A percentile compares a stretch with the other conserved stretches of the same genome.
Conservation (phyloP, 2,113 vertebrate species). For the Varanus salvator region DNA sequence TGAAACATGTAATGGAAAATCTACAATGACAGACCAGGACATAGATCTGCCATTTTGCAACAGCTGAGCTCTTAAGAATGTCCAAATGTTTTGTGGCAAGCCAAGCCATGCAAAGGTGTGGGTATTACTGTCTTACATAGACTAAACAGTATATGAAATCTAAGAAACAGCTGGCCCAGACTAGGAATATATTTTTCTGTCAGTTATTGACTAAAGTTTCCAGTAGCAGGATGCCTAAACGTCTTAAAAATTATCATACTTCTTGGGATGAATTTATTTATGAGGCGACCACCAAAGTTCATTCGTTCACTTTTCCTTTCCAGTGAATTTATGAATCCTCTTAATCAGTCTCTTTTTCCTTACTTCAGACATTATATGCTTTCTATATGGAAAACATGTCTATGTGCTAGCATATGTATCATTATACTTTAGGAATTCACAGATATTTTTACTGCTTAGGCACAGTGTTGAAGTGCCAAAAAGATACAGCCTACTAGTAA, state of each 20-base stretch:
- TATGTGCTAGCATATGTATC: not conserved
- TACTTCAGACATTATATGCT: not conserved
- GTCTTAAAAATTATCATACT: not conserved
- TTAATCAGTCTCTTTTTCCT: not conserved
- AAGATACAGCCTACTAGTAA: not conserved
- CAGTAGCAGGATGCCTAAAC: not conserved
- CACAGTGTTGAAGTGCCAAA: not conserved
- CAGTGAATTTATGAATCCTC: not conserved
- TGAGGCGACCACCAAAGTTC: not conserved
- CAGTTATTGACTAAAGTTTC: not conserved
- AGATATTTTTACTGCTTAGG: not conserved
- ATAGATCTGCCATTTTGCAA: not conserved
- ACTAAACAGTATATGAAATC: constrained; percentile 5
- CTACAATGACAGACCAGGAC: not conserved
- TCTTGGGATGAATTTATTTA: not conserved
- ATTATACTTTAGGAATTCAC: not conserved
- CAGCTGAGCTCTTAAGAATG: constrained; percentile 34
- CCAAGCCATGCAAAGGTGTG: not conserved
- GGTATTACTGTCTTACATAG: not conserved
- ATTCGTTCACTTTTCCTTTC: not conserved
- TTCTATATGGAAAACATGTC: not conserved
- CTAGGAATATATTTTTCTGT: not conserved
- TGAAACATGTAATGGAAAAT: not conserved
- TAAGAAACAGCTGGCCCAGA: not conserved
- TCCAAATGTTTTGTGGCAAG: constrained; percentile 38